phyloP scores from a whole-genome alignment of 2,113 vertebrate species.

The Gymnorhina tibicen region DNA sequence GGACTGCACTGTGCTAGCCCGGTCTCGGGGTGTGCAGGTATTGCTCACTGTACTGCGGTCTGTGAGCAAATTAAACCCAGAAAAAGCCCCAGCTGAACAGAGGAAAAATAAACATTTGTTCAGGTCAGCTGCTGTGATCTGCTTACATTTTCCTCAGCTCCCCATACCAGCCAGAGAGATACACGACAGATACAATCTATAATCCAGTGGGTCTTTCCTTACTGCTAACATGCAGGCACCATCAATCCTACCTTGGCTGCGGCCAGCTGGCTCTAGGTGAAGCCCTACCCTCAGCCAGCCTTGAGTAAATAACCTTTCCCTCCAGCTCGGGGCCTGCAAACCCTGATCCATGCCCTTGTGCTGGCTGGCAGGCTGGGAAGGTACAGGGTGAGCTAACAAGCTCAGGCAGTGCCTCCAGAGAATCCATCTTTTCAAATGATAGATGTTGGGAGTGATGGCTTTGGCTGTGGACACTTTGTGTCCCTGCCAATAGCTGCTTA shows the following conservation, averaged over 20 bases:
- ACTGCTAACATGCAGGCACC: background rate
- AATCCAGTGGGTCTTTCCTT: background rate
- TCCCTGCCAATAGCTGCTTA: conserved; percentile 43
- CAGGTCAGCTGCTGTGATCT: background rate
- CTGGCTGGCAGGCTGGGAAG: background rate
- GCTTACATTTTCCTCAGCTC: background rate
- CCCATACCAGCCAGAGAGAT: background rate
- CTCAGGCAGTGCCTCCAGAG: background rate
- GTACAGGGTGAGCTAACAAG: background rate
- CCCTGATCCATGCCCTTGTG: fast-evolving
- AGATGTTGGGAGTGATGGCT: conserved; percentile 17
- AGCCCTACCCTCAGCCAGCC: background rate
- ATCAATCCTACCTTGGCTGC: background rate
- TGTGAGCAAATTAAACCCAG: background rate
- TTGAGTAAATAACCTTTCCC: background rate
- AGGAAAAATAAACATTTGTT: background rate
- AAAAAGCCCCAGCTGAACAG: background rate
- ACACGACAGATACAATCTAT: background rate
- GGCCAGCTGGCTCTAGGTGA: background rate
- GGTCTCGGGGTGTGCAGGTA: fast-evolving
- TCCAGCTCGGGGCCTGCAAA: background rate
- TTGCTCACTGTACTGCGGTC: background rate
- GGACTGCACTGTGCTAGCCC: background rate
- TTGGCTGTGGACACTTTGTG: background rate
- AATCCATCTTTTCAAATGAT: background rate